These are phyloP conservation scores for Drosophila rufa DNA, from an alignment of 1,140 invertebrate genomes.

Conservation along the genomic window DNA sequence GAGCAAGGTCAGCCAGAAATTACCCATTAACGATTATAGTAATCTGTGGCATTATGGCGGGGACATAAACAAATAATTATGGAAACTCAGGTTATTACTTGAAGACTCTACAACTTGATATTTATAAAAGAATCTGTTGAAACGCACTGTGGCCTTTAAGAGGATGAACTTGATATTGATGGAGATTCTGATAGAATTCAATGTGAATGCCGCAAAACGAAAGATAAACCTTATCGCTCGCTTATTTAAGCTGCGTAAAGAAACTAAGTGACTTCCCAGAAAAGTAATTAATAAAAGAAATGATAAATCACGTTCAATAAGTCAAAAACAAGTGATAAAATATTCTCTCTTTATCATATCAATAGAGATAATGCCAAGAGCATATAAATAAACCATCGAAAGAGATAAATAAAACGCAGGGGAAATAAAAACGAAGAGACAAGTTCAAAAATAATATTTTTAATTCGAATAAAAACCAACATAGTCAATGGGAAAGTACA, in stretches of 20 bases:
- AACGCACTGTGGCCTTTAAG: constrained; percentile 8
- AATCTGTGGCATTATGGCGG: constrained; percentile 1
- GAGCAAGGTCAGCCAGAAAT: constrained; percentile 10
- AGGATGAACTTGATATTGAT: constrained; percentile 21
- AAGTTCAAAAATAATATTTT: constrained; percentile 51
- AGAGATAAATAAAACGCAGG: neutral
- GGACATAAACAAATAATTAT: neutral
- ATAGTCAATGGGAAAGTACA: constrained; percentile 63
- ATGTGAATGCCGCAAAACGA: constrained; percentile 36
- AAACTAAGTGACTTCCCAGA: constrained; percentile 30
- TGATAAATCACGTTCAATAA: constrained; percentile 34
- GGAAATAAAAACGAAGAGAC: constrained; percentile 6
- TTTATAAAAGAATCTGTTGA: too few relatives aligned
- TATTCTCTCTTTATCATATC: constrained; percentile 11
- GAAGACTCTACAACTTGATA: neutral
- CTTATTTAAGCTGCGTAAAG: constrained; percentile 2
- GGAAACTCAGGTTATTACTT: neutral
- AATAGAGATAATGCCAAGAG: neutral
- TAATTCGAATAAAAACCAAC: constrained; percentile 72
- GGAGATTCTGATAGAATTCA: constrained; percentile 29
- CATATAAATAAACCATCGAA: neutral
- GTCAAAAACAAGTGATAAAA: constrained; percentile 33
- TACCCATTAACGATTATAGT: constrained; percentile 1
- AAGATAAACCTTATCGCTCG: constrained; percentile 30
- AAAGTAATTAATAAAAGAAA: constrained; percentile 11